phyloP scores from a whole-genome alignment of 1,140 invertebrate genomes.

The Aphidius ervi region DNA sequence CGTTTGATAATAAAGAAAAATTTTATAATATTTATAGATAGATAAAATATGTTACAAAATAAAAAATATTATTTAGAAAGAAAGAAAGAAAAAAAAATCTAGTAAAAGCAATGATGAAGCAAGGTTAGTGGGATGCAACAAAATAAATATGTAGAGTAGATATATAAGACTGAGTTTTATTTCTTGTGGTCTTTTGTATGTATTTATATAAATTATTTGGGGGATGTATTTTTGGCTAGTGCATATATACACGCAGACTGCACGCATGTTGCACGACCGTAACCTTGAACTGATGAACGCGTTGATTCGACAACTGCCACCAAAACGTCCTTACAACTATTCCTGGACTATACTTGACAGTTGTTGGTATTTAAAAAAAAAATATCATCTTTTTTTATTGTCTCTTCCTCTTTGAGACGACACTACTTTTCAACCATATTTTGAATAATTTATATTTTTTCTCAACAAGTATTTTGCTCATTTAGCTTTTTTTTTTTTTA shows the following conservation, averaged over 20 bases:
- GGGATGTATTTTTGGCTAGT: slow-evolving; percentile 36
- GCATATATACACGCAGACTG: background rate
- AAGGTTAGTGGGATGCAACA: slow-evolving; percentile 35
- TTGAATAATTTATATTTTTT: too few relatives aligned
- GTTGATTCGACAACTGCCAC: slow-evolving; percentile 5
- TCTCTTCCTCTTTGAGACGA: too few relatives aligned
- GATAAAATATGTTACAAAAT: too few relatives aligned
- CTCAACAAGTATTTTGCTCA: too few relatives aligned
- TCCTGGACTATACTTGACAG: slow-evolving; percentile 24
- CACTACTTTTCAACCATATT: too few relatives aligned
- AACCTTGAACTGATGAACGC: slow-evolving; percentile 47
- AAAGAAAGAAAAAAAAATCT: too few relatives aligned
- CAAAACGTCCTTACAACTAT: slow-evolving; percentile 31
- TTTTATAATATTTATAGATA: too few relatives aligned
- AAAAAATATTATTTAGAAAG: too few relatives aligned
- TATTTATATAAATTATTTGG: slow-evolving; percentile 35
- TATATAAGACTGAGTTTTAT: slow-evolving; percentile 7
- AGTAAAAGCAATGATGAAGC: slow-evolving; percentile 4
- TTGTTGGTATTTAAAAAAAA: background rate
- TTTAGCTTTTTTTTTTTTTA: too few relatives aligned
- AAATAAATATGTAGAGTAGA: too few relatives aligned
- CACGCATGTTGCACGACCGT: slow-evolving; percentile 28
- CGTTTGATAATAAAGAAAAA: too few relatives aligned
- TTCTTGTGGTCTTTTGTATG: slow-evolving; percentile 14
- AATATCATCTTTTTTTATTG: too few relatives aligned